phyloP scores from a whole-genome alignment of 2,888 invertebrate genomes.

The Agonopterix alstromeriana region DNA sequence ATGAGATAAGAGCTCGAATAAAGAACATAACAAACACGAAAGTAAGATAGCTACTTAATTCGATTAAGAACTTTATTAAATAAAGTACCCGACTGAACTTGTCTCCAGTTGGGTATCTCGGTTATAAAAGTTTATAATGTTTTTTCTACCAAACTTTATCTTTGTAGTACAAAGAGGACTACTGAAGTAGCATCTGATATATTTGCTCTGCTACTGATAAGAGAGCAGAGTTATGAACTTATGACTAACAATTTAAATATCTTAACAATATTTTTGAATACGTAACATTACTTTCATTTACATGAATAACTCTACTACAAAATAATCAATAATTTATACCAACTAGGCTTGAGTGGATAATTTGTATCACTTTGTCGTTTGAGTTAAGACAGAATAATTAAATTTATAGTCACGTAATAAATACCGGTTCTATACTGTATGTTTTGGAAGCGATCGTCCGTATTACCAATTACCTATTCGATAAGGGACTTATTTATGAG shows the following conservation, averaged over 20 bases:
- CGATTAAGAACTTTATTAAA: too few relatives aligned
- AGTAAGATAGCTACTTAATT: too few relatives aligned
- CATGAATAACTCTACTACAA: too few relatives aligned
- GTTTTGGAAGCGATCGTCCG: conserved; percentile 57
- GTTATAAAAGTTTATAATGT: conserved; percentile 30
- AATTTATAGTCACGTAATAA: conserved; percentile 45
- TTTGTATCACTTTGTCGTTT: conserved; percentile 40
- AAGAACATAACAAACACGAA: too few relatives aligned
- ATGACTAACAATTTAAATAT: not conserved
- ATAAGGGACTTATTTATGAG: conserved; percentile 69
- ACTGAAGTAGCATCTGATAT: conserved; percentile 58
- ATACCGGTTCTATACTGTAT: conserved; percentile 15
- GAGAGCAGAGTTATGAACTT: conserved; percentile 13
- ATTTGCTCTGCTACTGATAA: conserved; percentile 49
- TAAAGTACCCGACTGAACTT: too few relatives aligned
- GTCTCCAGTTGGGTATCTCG: conserved; percentile 38
- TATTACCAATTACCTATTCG: conserved; percentile 71
- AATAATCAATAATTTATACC: not conserved
- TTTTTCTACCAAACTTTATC: conserved; percentile 46
- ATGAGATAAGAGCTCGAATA: too few relatives aligned
- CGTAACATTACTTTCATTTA: too few relatives aligned
- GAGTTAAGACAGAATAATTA: conserved; percentile 40
- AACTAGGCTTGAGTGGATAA: conserved; percentile 12
- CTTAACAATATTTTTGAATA: too few relatives aligned
- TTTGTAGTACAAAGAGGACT: conserved; percentile 39